These are phyloP conservation scores for Halcyon smyrnensis DNA, from an alignment of 2,797 vertebrate species.

Conservation along the genomic window DNA sequence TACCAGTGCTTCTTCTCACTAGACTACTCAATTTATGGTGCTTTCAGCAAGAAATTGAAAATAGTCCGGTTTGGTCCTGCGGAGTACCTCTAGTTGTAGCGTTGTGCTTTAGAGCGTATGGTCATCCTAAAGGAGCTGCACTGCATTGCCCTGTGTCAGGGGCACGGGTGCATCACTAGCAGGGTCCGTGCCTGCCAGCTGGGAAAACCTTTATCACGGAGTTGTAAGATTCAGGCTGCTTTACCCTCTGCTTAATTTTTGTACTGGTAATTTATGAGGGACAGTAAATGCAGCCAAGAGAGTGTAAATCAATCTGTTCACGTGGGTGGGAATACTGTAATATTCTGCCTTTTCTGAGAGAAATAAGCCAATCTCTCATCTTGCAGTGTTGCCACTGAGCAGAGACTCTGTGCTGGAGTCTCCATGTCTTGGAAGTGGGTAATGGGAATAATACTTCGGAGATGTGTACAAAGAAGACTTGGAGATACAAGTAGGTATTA, in stretches of 20 bases:
- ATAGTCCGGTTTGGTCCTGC: neutral
- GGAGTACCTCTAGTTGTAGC: neutral
- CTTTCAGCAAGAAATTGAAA: neutral
- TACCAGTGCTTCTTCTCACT: neutral
- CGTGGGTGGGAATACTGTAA: neutral
- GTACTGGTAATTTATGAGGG: neutral
- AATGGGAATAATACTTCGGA: neutral
- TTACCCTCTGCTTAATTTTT: neutral
- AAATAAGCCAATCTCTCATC: neutral
- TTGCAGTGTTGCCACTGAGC: neutral
- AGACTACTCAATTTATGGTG: neutral
- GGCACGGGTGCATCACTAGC: neutral
- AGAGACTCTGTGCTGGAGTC: neutral
- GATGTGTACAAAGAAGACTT: neutral
- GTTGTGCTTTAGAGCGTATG: neutral
- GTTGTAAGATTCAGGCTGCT: neutral
- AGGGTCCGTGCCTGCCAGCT: accelerated
- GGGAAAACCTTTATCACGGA: neutral
- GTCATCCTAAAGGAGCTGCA: neutral
- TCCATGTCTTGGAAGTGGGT: neutral
- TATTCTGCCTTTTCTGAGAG: neutral
- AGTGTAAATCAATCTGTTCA: neutral
- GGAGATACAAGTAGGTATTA: neutral
- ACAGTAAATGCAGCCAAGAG: neutral
- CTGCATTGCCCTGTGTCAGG: neutral